These are phyloP conservation scores for Napeogenes sylphis DNA, from an alignment of 2,888 invertebrate genomes.

Conservation along the genomic window DNA sequence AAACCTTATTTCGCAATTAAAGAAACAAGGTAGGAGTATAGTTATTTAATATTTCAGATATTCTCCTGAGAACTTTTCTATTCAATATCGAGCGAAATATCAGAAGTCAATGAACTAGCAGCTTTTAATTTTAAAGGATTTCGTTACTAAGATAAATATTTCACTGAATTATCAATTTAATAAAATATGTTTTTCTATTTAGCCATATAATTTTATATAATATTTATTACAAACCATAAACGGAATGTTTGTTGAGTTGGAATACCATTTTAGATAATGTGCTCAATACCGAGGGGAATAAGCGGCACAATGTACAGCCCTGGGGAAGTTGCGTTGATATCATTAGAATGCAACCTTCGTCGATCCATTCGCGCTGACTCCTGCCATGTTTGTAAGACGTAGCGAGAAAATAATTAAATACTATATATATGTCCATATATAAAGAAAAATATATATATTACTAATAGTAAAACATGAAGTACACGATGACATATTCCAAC, in stretches of 20 bases:
- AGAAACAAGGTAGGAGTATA: no score
- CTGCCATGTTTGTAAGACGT: conserved; percentile 22
- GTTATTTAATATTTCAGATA: no score
- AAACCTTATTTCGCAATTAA: no score
- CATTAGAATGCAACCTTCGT: conserved; percentile 20
- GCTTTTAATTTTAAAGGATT: no score
- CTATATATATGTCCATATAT: conserved; percentile 19
- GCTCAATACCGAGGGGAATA: not conserved
- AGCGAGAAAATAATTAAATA: conserved; percentile 23
- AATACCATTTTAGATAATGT: not conserved
- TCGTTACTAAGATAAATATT: no score
- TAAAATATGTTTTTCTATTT: no score
- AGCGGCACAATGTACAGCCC: conserved; percentile 5
- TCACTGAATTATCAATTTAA: no score
- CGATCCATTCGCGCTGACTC: conserved; percentile 13
- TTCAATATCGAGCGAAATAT: no score
- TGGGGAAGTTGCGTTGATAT: conserved; percentile 12
- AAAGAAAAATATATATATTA: conserved; percentile 10
- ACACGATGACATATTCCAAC: conserved; percentile 31
- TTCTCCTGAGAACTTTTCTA: no score
- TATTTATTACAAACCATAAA: no score
- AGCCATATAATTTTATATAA: no score
- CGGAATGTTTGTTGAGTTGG: not conserved
- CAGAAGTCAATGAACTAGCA: no score
- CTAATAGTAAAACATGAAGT: conserved; percentile 30